Base-by-base conservation (phyloP, 64 coral and sea anemone genomes). In the Orbicella faveolata region DNA sequence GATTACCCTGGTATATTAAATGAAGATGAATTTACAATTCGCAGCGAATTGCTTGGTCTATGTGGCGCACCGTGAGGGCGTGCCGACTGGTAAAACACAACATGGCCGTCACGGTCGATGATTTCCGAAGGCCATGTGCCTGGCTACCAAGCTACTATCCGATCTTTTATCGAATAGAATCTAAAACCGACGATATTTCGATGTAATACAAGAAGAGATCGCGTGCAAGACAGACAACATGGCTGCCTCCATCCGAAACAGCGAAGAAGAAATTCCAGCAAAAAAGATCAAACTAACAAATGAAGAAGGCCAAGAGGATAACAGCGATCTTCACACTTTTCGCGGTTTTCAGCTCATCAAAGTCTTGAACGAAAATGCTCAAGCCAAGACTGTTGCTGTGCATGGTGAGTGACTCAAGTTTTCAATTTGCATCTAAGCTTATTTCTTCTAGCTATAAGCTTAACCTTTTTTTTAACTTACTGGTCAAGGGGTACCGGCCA, bases 291-390 rank as follows among this genome's bases (percentile, higher is more conserved):
- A 88, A 65, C 61, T 73, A 21, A 64, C 64, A 61, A 36, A 79
- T 18, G 86, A 77, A 61, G 63, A 37, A n/a, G n/a, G 72, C 10
- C 23, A 26, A 23, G 36, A 51, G 4, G 12, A 33, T 30, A 72
- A 73, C 23, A 41, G 63, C 15, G 44, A 65, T 68, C 76, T 96
- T 69, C 6, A 61, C 51, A 82, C 75, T 21, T 96, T 96, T 61
- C 61, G 90, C 23, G 74, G 89, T 62, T 96, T 96, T 54, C 62
- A 90, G 62, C 61, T 96, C 16, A 70, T 86, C 34, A 94, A 94
- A 61, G 90, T 92, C 37, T 63, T 96, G 17, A 93, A 75, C 33
- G 95, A 96, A 74, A 96, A 94, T 65, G 83, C 92, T 17, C 87
- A 88, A 76, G n/a, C 69, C 33, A 96, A 96, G 48, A 90, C 68